Base-by-base conservation (phyloP, 1,140 invertebrate species). In the Ostrea denselamellosa region DNA sequence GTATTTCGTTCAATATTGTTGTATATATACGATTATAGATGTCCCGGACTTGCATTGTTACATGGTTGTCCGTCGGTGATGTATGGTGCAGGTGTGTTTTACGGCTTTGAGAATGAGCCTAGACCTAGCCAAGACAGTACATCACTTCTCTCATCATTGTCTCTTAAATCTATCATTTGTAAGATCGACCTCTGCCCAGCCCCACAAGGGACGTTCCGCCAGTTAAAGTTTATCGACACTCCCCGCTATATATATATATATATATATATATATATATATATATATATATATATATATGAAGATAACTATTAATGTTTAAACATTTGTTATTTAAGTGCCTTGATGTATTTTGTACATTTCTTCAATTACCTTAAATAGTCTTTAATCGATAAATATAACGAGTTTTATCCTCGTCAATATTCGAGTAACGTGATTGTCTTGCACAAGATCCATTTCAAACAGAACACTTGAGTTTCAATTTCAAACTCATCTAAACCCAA, bases 11-110 rank as follows among this genome's bases (percentile, higher is more conserved):
- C 34, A 1, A 5, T 44, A 44, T 44, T 44, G 34, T 1, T 44
- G 34, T 44, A 44, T 44, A 5, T 44, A 44, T 44, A 44, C 34
- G 34, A 44, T 44, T 44, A 44, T 44, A 44, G 34, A 44, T 44
- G 34, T 44, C 34, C 68, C 10, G 22, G 68, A 25, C 68, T 77
- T 28, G 68, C 68, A 77, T 77, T 25, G 28, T 77, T 77, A 9
- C 68, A 77, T 77, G 12, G 28, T 5, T 77, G 68, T 71, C 68
- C 25, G 68, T 34, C 9, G 68, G 28, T 77, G 68, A 77, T 77
- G 68, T 77, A 77, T 77, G 68, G 25, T 77, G 68, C 68, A 77
- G 68, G 68, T 77, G 68, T 77, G 68, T 25, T 77, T 77, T 77
- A 77, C 68, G 28, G 68, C 25, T 25, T 25, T 14, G 0, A 28